Evolutionary conservation across 2,113 vertebrate genomes (phyloP), one percentile per base, ranked within the genome.

Genomic region (Dolichotis patagonum): DNA sequence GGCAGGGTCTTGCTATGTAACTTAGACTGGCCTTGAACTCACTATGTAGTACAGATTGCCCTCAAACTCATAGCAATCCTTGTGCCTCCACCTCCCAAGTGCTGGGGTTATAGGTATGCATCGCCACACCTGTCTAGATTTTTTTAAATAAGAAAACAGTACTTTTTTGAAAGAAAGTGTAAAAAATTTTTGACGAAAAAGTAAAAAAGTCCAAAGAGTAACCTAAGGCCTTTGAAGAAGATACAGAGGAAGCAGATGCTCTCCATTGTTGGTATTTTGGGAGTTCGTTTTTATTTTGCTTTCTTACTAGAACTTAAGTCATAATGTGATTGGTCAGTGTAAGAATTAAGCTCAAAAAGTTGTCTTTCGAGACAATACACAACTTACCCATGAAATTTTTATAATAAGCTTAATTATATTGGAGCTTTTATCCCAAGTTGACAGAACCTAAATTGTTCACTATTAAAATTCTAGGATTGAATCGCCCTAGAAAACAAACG

Each of bases 401-500:
- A 62, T 97, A 83, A 71, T 85, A 82, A 56, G 22, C 35, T 94
- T 94, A 96, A 82, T 90, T 93, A 62, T 82, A 62, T 78, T 96
- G 78, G 69, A 26, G 19, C 46, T 95, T 97, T 97, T 69, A 24
- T 94, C 52, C 30, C 88, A 84, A 95, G 67, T 91, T 73, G 90
- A 95, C 84, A 96, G 89, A 56, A 85, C 88, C 1, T 73, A 96
- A 98, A 87, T 97, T 97, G 67, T 90, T 96, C 96, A n/a, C 67
- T 92, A 89, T 86, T 97, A 97, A 97, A 94, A 87, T 97, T 94
- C 84, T 83, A 88, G 63, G 58, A 28, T 88, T 96, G 85, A 96
- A 56, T 97, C 62, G 91, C 69, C 75, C 81, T 85, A 90, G 94
- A 95, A 96, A 97, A 98, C 97, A 98, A 98, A 32, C 63, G 83